Evolutionary conservation across 2,888 invertebrate genomes (phyloP).

Genomic region (Marronus borbonicus): DNA sequence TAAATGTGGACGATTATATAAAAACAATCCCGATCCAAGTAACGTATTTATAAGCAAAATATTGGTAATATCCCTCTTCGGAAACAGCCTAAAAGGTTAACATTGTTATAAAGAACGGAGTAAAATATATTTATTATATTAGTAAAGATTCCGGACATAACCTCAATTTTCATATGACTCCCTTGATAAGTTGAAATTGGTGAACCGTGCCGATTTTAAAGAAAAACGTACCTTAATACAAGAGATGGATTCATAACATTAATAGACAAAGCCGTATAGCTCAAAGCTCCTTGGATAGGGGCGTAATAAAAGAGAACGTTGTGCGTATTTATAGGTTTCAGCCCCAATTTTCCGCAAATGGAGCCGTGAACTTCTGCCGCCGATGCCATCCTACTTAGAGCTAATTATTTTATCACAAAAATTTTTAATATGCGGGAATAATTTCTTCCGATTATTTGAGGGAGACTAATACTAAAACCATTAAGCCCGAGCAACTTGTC

Average conservation of each 20-base stretch:
- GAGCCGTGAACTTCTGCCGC: slow-evolving; percentile 61
- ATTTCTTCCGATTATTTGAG: not conserved
- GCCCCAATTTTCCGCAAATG: slow-evolving; percentile 65
- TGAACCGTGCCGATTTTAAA: slow-evolving; percentile 2
- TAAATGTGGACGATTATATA: slow-evolving; percentile 87
- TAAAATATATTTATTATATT: too few relatives aligned
- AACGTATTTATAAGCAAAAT: slow-evolving; percentile 85
- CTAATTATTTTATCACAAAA: not conserved
- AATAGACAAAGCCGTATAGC: slow-evolving; percentile 85
- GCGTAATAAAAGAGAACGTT: slow-evolving; percentile 84
- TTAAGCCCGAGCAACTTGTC: slow-evolving; percentile 9
- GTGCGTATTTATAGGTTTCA: slow-evolving; percentile 81
- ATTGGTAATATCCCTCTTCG: slow-evolving; percentile 85
- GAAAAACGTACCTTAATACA: slow-evolving; percentile 76
- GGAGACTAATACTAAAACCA: not conserved
- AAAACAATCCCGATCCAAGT: slow-evolving; percentile 86
- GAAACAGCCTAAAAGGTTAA: slow-evolving; percentile 76
- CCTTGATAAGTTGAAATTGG: not conserved
- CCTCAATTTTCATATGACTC: slow-evolving; percentile 22
- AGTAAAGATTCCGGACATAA: slow-evolving; percentile 17
- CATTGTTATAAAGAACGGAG: not conserved
- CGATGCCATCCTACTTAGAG: slow-evolving; percentile 59
- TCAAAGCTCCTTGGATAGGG: slow-evolving; percentile 82
- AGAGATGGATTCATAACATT: slow-evolving; percentile 89
- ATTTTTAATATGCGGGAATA: not conserved